Conservation (phyloP, 1,140 invertebrate genomes). For the Matsumurasca onukii region DNA sequence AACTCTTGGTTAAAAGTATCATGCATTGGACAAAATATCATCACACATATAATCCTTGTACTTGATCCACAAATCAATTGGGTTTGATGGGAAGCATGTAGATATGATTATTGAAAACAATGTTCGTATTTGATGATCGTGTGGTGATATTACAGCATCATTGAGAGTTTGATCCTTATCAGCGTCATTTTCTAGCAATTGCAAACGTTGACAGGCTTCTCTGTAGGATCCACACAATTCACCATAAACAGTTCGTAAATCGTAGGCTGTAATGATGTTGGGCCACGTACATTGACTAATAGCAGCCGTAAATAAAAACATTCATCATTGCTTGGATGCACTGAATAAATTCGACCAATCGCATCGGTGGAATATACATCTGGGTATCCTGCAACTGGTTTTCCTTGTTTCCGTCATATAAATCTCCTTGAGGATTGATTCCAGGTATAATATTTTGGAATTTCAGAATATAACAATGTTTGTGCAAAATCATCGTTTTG, state of each 20-base stretch:
- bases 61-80: too few relatives aligned
- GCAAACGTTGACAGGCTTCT: slow-evolving; percentile 45
- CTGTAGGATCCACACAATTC: slow-evolving; percentile 46
- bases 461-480: too few relatives aligned
- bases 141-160: slow-evolving; percentile 42
- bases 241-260: slow-evolving; percentile 50
- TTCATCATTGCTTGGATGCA: slow-evolving; percentile 47
- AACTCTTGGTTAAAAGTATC: too few relatives aligned
- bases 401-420: slow-evolving; percentile 40
- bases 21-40: too few relatives aligned
- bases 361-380: slow-evolving; percentile 38
- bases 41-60: too few relatives aligned
- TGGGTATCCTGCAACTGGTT: slow-evolving; percentile 42
- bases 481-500: too few relatives aligned
- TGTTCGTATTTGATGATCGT: slow-evolving; percentile 48
- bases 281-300: slow-evolving; percentile 50
- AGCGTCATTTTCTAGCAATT: slow-evolving; percentile 44
- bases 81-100: slow-evolving; percentile 40
- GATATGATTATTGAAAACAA: slow-evolving; percentile 49
- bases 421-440: too few relatives aligned
- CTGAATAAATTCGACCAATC: slow-evolving; percentile 45
- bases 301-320: slow-evolving; percentile 49
- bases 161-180: slow-evolving; percentile 44
- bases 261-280: slow-evolving; percentile 50
- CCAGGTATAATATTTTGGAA: too few relatives aligned